Percentiles rank a stretch among this genome's conserved stretches.
Evolutionary conservation across 1,140 invertebrate species (phyloP).

Genomic region (Paraescarpia echinospica): DNA sequence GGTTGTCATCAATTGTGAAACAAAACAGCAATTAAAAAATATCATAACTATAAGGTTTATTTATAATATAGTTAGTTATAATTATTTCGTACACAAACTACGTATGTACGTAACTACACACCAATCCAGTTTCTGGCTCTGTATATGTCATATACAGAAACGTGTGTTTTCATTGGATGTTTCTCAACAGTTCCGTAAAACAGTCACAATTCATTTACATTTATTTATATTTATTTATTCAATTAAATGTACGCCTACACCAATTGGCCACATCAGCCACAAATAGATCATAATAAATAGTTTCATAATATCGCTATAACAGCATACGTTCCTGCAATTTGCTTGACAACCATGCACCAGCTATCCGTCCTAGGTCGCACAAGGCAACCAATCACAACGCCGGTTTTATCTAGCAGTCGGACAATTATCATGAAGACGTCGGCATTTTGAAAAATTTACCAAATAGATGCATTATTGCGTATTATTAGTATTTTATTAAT

Average conservation of each 20-base stretch:
- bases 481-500: constrained; percentile 2
- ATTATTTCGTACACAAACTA: background rate
- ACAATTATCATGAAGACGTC: constrained; percentile 5
- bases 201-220: background rate
- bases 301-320: background rate
- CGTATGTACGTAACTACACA: background rate
- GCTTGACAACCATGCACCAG: background rate
- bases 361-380: background rate
- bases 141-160: background rate
- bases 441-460: background rate
- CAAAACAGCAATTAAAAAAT: too few relatives aligned
- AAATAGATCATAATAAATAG: background rate
- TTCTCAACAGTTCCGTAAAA: background rate
- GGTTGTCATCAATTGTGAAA: too few relatives aligned
- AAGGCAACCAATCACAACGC: background rate
- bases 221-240: background rate
- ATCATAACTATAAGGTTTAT: too few relatives aligned
- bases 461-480: constrained; percentile 1
- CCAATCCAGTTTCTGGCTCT: background rate
- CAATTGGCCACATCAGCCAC: background rate
- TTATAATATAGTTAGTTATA: background rate
- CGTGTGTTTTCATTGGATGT: background rate
- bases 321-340: background rate
- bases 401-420: background rate
- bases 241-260: background rate